These are phyloP conservation scores for Malaclemys terrapin DNA, from an alignment of 2,113 vertebrate species.

Conservation along the genomic window DNA sequence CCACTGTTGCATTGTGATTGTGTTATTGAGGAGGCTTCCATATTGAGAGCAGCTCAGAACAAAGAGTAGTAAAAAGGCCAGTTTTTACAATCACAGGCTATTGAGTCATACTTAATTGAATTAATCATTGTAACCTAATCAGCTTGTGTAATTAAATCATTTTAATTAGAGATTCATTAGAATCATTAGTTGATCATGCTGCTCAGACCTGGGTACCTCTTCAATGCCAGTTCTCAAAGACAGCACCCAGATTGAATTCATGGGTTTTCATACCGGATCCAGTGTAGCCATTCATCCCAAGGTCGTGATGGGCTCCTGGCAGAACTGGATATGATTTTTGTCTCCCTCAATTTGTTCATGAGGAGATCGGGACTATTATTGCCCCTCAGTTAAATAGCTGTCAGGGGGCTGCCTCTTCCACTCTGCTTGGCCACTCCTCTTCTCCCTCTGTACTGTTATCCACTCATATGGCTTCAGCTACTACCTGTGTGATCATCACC, in stretches of 20 bases:
- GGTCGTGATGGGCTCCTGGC: background rate
- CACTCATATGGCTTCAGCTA: background rate
- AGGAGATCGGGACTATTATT: background rate
- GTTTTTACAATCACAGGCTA: background rate
- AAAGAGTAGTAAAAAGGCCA: too few relatives aligned
- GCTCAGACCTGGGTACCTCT: background rate
- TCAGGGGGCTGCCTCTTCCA: background rate
- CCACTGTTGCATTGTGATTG: too few relatives aligned
- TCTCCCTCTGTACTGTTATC: background rate
- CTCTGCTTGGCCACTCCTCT: background rate
- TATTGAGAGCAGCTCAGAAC: too few relatives aligned
- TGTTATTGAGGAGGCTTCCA: too few relatives aligned
- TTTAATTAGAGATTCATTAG: background rate
- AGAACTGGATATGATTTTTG: background rate
- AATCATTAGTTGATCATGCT: background rate
- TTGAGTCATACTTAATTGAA: background rate
- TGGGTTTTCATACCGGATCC: background rate
- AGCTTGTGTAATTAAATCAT: background rate
- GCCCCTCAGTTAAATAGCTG: background rate
- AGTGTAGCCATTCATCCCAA: background rate
- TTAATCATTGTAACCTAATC: background rate
- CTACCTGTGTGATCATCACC: background rate
- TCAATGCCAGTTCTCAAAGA: background rate
- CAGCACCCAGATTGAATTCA: conserved; percentile 7
- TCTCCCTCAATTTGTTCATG: background rate